Evolutionary conservation across 1,140 invertebrate genomes (phyloP).

Genomic region (Nebria ingens): DNA sequence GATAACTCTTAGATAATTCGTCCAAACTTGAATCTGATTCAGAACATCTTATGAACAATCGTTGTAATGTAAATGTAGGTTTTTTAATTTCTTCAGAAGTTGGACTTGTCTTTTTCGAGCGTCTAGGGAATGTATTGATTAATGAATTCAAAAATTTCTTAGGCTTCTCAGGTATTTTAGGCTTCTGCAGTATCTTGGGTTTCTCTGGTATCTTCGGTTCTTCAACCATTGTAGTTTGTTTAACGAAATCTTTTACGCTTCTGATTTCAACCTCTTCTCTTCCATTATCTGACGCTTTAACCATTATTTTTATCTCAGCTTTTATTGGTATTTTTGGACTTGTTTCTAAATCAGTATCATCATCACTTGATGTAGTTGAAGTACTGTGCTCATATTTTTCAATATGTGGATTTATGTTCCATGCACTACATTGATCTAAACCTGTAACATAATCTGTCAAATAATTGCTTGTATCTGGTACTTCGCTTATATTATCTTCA

Average conservation of each 20-base stretch:
- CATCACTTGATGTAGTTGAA: slow-evolving; percentile 14
- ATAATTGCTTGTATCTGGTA: background rate
- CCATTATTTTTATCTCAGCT: slow-evolving; percentile 42
- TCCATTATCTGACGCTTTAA: slow-evolving; percentile 39
- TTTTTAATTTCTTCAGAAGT: slow-evolving; percentile 15
- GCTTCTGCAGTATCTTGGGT: background rate
- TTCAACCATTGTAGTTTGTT: slow-evolving; percentile 18
- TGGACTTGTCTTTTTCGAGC: background rate
- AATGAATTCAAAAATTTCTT: slow-evolving; percentile 4
- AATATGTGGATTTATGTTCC: slow-evolving; percentile 22
- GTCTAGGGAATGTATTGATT: slow-evolving; percentile 2
- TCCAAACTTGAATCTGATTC: slow-evolving; percentile 14
- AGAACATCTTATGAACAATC: slow-evolving; percentile 26
- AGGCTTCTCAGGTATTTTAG: background rate
- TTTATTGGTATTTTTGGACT: slow-evolving; percentile 24
- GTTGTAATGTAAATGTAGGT: slow-evolving; percentile 28
- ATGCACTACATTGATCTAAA: background rate
- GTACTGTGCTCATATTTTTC: slow-evolving; percentile 13
- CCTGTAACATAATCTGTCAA: background rate
- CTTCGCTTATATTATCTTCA: slow-evolving; percentile 25
- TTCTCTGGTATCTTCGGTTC: background rate
- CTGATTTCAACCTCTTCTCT: slow-evolving; percentile 43
- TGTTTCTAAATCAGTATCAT: slow-evolving; percentile 19
- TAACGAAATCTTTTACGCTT: slow-evolving; percentile 38
- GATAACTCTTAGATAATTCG: slow-evolving; percentile 19